phyloP scores from a whole-genome alignment of 1,140 invertebrate species.

The Bombus waltoni region DNA sequence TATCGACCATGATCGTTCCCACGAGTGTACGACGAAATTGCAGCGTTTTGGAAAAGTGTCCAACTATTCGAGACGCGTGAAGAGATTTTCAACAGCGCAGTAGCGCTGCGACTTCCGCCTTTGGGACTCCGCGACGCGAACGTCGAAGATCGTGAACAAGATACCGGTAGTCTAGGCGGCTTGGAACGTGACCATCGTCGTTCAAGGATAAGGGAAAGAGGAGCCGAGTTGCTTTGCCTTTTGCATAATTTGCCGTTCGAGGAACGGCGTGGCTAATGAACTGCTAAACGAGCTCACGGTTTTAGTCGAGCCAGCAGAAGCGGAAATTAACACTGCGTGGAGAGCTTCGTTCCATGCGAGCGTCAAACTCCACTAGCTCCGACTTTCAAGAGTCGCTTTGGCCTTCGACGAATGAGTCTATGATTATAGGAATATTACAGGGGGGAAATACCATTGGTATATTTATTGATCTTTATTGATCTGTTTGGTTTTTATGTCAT shows the following conservation, averaged over 20 bases:
- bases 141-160: conserved; percentile 54
- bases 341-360: conserved; percentile 17
- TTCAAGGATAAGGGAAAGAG: conserved; percentile 37
- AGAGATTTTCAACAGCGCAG: conserved; percentile 17
- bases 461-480: too few species aligned
- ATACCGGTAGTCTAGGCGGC: conserved; percentile 27
- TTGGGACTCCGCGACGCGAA: conserved; percentile 33
- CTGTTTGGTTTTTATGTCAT: too few species aligned
- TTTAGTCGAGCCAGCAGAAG: conserved; percentile 48
- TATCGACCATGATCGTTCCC: too few species aligned
- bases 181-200: conserved; percentile 42
- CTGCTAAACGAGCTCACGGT: conserved; percentile 67
- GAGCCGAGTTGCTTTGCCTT: conserved; percentile 32
- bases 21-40: too few species aligned
- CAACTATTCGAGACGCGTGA: conserved; percentile 52
- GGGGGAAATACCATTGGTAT: too few species aligned
- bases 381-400: not conserved
- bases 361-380: not conserved
- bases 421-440: not conserved
- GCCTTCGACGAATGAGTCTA: not conserved
- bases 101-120: conserved; percentile 11
- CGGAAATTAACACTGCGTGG: conserved; percentile 62
- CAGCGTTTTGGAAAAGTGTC: not conserved
- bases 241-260: conserved; percentile 56
- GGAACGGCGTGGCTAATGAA: conserved; percentile 65